These are phyloP conservation scores for Pseudotriccus pelzelni DNA, from an alignment of 2,797 vertebrate species.

Conservation along the genomic window DNA sequence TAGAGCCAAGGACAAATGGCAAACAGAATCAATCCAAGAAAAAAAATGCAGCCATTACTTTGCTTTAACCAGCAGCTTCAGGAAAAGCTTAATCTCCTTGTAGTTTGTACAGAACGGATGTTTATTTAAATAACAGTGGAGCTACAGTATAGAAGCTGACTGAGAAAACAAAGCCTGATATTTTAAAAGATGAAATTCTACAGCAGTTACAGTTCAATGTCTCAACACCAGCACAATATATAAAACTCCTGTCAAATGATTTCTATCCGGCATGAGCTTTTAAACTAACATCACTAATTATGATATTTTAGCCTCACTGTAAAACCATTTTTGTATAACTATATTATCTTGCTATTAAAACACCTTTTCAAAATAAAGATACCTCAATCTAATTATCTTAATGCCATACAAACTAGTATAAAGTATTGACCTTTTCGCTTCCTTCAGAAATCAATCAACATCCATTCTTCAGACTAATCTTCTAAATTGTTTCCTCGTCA, in stretches of 20 bases:
- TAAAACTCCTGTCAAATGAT: neutral
- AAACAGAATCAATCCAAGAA: constrained; percentile 41
- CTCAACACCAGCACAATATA: neutral
- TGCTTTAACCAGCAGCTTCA: neutral
- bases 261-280: constrained; percentile 31
- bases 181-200: constrained; percentile 4
- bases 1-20: neutral
- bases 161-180: neutral
- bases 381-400: constrained; percentile 47
- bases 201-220: neutral
- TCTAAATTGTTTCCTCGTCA: constrained; percentile 56
- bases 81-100: neutral
- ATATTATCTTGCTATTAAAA: constrained; percentile 41
- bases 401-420: constrained; percentile 25
- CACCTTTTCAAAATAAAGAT: neutral
- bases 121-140: neutral
- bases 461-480: neutral
- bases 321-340: constrained; percentile 12
- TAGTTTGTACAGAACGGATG: neutral
- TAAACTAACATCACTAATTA: neutral
- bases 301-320: neutral
- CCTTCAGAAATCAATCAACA: constrained; percentile 30
- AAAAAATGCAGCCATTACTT: constrained; percentile 9
- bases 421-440: constrained; percentile 47
- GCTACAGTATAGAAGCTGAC: neutral